Conservation (phyloP, 2,797 vertebrate genomes). For the Aulostomus chinensis region DNA sequence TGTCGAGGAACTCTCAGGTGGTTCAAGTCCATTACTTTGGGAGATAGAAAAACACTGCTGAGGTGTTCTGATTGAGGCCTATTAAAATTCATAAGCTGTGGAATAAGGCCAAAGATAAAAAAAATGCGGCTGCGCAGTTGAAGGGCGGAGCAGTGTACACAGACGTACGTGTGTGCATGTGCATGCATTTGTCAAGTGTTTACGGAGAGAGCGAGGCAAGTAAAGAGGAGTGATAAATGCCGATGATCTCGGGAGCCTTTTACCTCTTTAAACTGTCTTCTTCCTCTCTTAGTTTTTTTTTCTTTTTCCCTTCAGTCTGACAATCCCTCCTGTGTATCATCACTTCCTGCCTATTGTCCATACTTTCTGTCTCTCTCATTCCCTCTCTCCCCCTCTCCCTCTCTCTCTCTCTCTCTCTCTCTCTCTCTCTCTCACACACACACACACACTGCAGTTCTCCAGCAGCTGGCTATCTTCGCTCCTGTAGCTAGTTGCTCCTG, state of each 20-base stretch:
- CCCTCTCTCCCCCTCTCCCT: not conserved
- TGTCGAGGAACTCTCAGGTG: conserved; percentile 78
- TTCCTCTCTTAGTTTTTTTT: conserved; percentile 18
- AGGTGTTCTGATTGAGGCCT: conserved; percentile 81
- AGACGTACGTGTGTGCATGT: conserved; percentile 49
- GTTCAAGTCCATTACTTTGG: conserved; percentile 83
- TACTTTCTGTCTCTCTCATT: conserved; percentile 2
- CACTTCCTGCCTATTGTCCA: conserved; percentile 19
- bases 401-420: not conserved
- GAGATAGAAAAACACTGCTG: conserved; percentile 82
- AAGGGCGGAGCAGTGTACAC: conserved; percentile 48
- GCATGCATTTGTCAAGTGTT: conserved; percentile 51
- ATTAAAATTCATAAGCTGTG: conserved; percentile 88
- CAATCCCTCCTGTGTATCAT: conserved; percentile 17
- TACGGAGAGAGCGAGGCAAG: conserved; percentile 18
- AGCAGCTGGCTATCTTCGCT: conserved; percentile 17
- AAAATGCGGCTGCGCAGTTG: conserved; percentile 32
- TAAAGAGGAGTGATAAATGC: conserved; percentile 46
- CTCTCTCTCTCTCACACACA: not conserved
- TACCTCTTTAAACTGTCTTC: conserved; percentile 43
- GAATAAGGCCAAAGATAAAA: conserved; percentile 77
- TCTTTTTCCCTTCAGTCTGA: conserved; percentile 14
- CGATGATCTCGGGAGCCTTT: conserved; percentile 47
- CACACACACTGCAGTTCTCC: conserved; percentile 2
- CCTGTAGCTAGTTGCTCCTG: conserved; percentile 16